Evolutionary conservation across 2,888 invertebrate species (phyloP), one percentile per base, ranked within the genome.

Genomic region (Augochlorella aurata): DNA sequence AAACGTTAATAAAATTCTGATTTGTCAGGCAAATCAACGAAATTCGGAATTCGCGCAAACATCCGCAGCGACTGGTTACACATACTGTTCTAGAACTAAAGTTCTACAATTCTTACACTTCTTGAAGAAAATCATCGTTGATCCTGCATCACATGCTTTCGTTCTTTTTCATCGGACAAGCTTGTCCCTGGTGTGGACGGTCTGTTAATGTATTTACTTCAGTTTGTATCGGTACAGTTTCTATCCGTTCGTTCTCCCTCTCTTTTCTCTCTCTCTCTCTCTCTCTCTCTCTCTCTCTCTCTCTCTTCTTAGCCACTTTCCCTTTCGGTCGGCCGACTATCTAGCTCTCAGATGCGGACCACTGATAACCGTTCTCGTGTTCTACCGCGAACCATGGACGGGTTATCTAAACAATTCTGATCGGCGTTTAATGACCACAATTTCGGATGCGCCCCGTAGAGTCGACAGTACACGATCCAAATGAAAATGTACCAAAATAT

Each of bases 101-200:
- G 70, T 75, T 44, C 65, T 18, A 8, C 61, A 12, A 29, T 49
- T 16, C 45, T 76, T 24, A 75, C 50, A 63, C 38, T 85, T 76
- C 29, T 18, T 24, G 77, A 83, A 82, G 66, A 81, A 83, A 86
- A 80, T 74, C 76, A 52, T 38, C n/a, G 29, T 72, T 50, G 63
- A 69, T 29, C 73, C 52, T 77, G 66, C 77, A 45, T 16, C 69
- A 18, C 38, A 38, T 49, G 71, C 47, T n/a, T 66, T 72, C 61
- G 50, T 63, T 38, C 65, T 38, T 77, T 38, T 71, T 86, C 70
- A 72, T 76, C 71, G 87, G 87, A 83, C 87, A 85, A 90, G 87
- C 81, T 83, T 89, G 75, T 88, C 89, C 90, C 86, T 88, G 88
- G 84, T 77, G 85, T 90, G 90, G 89, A 90, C 91, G 91, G 90